Base-by-base conservation (phyloP, 2,888 invertebrate genomes). In the Brenthis ino region DNA sequence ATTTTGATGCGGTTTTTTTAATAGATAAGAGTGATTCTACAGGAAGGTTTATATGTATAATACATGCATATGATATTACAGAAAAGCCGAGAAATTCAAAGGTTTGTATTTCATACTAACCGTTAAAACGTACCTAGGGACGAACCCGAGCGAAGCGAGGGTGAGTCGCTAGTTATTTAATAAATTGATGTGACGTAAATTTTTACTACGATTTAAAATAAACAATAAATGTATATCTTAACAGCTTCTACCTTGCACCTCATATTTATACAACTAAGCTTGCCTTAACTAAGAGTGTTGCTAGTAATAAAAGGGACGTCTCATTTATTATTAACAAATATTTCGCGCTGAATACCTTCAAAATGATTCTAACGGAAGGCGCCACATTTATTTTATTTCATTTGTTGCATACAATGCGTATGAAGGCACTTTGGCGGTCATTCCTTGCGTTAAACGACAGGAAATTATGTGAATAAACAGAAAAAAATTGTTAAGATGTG, bases 291-390 rank as follows among this genome's bases (percentile, higher is more conserved):
- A 83, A 85, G 84, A 86, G 87, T 85, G 85, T 86, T 86, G 80
- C 82, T 79, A 77, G 82, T 83, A 85, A 89, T 91, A 91, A 91
- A 91, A 88, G 80, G 88, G 84, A 92, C 89, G 88, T 90, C 91
- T 92, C 89, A 91, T 90, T 92, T 91, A 92, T 91, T 92, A 91
- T 91, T 92, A 89, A 91, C 90, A 92, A 91, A 92, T 91, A 91
- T 91, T 91, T 91, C 90, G 88, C 88, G 82, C 81, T 80, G 76
- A 87, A 89, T 85, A 88, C 85, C 80, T 81, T 82, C 80, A 72
- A 85, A 83, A 83, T 77, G 76, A 76, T 76, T 77, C 79, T 84
- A 88, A 88, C 90, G 88, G 91, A 89, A 92, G 91, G 91, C 91
- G 91, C 91, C 91, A 86, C 82, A 80, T 85, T 81, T 76, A 87